Percentiles rank a stretch among this genome's conserved stretches.
Conservation (phyloP, 2,113 vertebrate species). For the Centropristis striata region DNA sequence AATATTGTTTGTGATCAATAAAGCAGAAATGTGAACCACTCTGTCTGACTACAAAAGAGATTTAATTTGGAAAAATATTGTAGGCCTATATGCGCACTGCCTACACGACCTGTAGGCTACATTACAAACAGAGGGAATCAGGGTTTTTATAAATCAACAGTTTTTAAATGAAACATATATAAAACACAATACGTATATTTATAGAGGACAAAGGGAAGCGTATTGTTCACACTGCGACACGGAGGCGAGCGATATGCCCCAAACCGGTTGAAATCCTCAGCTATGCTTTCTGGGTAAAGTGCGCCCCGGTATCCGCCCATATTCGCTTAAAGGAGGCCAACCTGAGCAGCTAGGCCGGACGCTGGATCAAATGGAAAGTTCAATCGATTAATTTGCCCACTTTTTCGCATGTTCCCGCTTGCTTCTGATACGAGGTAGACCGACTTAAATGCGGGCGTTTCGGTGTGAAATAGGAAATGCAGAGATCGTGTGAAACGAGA, state of each 20-base stretch:
- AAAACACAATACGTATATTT: not conserved
- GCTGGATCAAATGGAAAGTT: conserved; percentile 82
- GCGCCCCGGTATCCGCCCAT: conserved; percentile 87
- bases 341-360: conserved; percentile 81
- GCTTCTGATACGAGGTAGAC: conserved; percentile 42
- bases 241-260: conserved; percentile 21
- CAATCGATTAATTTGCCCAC: conserved; percentile 78
- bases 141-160: not conserved
- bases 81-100: not conserved
- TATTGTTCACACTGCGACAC: conserved; percentile 45
- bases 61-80: not conserved
- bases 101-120: fast-evolving
- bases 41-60: not conserved
- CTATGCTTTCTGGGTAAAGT: conserved; percentile 86
- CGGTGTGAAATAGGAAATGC: conserved; percentile 79
- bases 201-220: not conserved
- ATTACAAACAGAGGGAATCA: not conserved
- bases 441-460: conserved; percentile 70
- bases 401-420: conserved; percentile 44
- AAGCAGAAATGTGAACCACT: not conserved
- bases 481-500: conserved; percentile 77
- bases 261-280: conserved; percentile 75
- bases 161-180: not conserved
- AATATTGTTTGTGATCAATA: not conserved
- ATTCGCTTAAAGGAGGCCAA: conserved; percentile 82